Conservation (phyloP, 2,888 invertebrate genomes). For the Spilarctia lutea region DNA sequence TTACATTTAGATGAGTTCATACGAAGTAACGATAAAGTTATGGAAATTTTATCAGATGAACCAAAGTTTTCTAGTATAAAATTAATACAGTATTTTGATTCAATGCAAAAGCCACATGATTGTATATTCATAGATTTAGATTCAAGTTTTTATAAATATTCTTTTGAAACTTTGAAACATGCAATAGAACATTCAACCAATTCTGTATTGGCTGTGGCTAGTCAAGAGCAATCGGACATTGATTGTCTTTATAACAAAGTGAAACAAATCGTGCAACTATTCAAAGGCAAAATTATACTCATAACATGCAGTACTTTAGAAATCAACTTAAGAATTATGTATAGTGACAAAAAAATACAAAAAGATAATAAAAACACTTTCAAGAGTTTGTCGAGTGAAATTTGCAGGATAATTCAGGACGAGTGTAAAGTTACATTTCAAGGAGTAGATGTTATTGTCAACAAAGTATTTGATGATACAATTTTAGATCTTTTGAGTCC, state of each 20-base stretch:
- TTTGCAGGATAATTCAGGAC: constrained; percentile 24
- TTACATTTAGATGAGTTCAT: constrained; percentile 22
- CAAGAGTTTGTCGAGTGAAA: constrained; percentile 18
- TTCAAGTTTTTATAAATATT: constrained; percentile 23
- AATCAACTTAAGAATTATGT: background rate
- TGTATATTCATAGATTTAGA: constrained; percentile 36
- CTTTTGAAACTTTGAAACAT: constrained; percentile 24
- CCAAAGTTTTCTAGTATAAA: constrained; percentile 33
- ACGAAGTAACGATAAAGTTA: constrained; percentile 13
- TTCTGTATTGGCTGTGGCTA: constrained; percentile 20
- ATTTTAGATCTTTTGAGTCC: constrained; percentile 28
- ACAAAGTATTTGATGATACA: constrained; percentile 9
- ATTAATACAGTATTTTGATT: constrained; percentile 33
- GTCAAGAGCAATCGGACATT: background rate
- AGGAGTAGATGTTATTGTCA: constrained; percentile 25
- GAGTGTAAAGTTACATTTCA: constrained; percentile 34
- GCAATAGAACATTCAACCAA: constrained; percentile 20
- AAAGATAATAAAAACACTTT: constrained; percentile 26
- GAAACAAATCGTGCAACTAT: constrained; percentile 8
- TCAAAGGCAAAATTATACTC: constrained; percentile 31
- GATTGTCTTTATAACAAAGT: background rate
- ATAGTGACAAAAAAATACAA: background rate
- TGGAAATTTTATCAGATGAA: constrained; percentile 27
- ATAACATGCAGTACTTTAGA: constrained; percentile 16
- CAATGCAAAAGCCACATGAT: constrained; percentile 5